These are phyloP conservation scores for Lontra canadensis DNA, from an alignment of 2,113 vertebrate species.

Conservation along the genomic window DNA sequence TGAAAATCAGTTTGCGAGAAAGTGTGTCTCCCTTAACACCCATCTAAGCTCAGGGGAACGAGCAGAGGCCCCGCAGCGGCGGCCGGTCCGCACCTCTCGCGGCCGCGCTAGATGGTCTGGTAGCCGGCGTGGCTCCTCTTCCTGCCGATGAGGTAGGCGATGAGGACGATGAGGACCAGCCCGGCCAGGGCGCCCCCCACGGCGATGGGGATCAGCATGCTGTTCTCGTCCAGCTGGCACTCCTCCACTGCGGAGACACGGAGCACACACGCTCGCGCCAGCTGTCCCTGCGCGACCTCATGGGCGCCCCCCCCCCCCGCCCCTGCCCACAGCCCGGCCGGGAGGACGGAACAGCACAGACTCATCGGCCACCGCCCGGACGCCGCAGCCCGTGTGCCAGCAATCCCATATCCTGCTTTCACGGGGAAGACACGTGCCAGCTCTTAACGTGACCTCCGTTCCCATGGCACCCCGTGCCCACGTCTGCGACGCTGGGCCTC, in stretches of 20 bases:
- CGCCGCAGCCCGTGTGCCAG: background rate
- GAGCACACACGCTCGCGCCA: rapidly evolving
- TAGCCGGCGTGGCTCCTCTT: constrained; percentile 98
- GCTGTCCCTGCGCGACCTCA: background rate
- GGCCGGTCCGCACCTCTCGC: constrained; percentile 76
- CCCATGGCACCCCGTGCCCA: rapidly evolving
- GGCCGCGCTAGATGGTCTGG: constrained; percentile 92
- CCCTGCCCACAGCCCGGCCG: background rate
- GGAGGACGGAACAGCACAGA: background rate
- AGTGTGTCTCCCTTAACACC: constrained; percentile 75
- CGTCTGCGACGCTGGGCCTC: background rate
- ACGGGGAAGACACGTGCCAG: background rate
- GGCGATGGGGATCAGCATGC: constrained; percentile 97
- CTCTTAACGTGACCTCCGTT: background rate
- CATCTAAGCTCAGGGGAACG: constrained; percentile 66
- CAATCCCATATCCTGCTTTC: too few relatives aligned
- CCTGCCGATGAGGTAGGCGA: constrained; percentile 97
- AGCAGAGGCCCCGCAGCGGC: constrained; percentile 74
- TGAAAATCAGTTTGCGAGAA: constrained; percentile 83
- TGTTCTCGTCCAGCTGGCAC: constrained; percentile 92
- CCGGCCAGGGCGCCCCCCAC: constrained; percentile 96
- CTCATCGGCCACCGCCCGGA: rapidly evolving
- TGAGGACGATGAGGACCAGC: constrained; percentile 94
- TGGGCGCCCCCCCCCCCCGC: background rate
- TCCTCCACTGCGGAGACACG: constrained; percentile 88